Evolutionary conservation across 2,888 invertebrate genomes (phyloP).

Genomic region (Oscheius sp.): DNA sequence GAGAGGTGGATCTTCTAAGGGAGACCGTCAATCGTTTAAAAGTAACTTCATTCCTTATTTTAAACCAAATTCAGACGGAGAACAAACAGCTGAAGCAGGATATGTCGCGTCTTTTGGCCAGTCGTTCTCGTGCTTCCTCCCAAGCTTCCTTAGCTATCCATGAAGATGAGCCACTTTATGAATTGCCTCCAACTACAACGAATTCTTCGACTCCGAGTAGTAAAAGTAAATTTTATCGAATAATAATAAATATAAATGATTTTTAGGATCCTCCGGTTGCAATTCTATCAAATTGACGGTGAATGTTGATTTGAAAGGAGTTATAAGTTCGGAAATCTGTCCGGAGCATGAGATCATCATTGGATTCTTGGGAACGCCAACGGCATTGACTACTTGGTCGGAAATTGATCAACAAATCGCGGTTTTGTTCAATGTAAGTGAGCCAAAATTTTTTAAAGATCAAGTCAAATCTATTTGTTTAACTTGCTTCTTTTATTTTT

Average conservation of each 20-base stretch:
- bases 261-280: conserved; percentile 54
- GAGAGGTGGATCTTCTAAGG: conserved; percentile 92
- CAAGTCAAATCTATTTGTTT: too few species aligned
- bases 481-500: too few species aligned
- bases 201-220: conserved; percentile 25
- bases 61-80: conserved; percentile 79
- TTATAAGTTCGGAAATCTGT: conserved; percentile 48
- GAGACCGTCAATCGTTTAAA: conserved; percentile 97
- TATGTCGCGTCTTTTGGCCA: conserved; percentile 80
- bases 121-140: conserved; percentile 58
- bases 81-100: conserved; percentile 96
- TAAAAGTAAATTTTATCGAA: conserved; percentile 25
- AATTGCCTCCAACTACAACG: conserved; percentile 45
- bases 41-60: conserved; percentile 73
- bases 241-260: not conserved
- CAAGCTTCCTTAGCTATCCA: conserved; percentile 60
- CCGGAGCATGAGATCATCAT: conserved; percentile 64
- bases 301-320: conserved; percentile 57
- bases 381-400: conserved; percentile 51
- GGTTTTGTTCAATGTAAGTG: conserved; percentile 47
- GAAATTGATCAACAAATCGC: conserved; percentile 60
- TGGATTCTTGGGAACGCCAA: conserved; percentile 58
- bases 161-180: conserved; percentile 59
- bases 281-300: conserved; percentile 50
- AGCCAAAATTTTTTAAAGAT: not conserved